Percentiles rank a stretch among this genome's conserved stretches.
Evolutionary conservation across 2,888 invertebrate species (phyloP).

Genomic region (Calameuta filiformis): DNA sequence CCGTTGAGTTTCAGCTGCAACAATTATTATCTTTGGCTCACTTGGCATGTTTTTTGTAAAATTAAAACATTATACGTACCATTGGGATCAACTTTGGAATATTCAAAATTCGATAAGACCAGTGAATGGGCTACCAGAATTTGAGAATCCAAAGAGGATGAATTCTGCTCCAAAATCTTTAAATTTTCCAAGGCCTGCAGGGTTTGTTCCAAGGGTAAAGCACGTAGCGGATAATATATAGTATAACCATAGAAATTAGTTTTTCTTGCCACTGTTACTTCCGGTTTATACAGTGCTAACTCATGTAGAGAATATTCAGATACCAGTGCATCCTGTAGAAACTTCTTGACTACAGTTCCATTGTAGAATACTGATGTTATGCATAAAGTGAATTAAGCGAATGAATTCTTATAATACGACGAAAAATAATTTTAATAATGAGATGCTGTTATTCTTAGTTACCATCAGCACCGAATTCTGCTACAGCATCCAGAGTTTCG

Average conservation of each 20-base stretch:
- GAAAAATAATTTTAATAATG: constrained; percentile 3
- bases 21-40: constrained; percentile 15
- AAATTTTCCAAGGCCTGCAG: constrained; percentile 45
- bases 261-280: constrained; percentile 33
- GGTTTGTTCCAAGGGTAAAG: constrained; percentile 35
- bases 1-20: constrained; percentile 63
- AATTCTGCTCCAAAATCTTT: constrained; percentile 41
- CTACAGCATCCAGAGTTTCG: constrained; percentile 69
- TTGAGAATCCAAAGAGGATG: constrained; percentile 46
- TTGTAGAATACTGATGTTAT: constrained; percentile 48
- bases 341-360: constrained; percentile 63
- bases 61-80: constrained; percentile 20
- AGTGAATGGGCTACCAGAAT: constrained; percentile 45
- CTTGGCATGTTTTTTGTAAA: constrained; percentile 4
- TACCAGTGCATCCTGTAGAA: constrained; percentile 58
- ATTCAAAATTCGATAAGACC: constrained; percentile 26
- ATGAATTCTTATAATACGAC: not conserved
- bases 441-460: not conserved
- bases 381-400: not conserved
- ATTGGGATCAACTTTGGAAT: constrained; percentile 25
- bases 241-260: constrained; percentile 46
- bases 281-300: constrained; percentile 49
- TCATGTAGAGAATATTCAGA: constrained; percentile 52
- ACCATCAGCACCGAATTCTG: constrained; percentile 60
- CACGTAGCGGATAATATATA: constrained; percentile 51